Percentiles rank a stretch among this genome's conserved stretches.
These are phyloP conservation scores for Cynopterus brachyotis DNA, from an alignment of 2,113 vertebrate species.

Conservation along the genomic window DNA sequence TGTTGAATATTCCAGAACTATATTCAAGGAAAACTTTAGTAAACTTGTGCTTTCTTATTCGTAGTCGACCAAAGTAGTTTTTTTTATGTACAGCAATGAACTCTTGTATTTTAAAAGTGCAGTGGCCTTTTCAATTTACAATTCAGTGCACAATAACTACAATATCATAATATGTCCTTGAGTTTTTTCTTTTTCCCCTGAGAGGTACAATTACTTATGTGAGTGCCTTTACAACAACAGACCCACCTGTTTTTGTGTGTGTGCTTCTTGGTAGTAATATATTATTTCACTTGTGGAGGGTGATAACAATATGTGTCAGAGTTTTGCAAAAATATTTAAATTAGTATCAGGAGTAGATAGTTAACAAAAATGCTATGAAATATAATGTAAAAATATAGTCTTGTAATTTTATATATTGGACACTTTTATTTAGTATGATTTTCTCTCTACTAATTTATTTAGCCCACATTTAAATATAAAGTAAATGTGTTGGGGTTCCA, in stretches of 20 bases:
- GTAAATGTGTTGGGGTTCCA: neutral
- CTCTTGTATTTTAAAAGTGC: conserved; percentile 12
- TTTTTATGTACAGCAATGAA: neutral
- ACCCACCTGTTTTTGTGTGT: neutral
- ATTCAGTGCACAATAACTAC: conserved; percentile 31
- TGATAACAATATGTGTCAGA: neutral
- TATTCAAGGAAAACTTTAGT: neutral
- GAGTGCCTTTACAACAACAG: neutral
- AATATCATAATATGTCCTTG: neutral
- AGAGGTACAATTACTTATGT: conserved; percentile 12
- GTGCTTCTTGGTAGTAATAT: neutral
- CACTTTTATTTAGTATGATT: neutral
- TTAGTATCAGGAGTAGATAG: neutral
- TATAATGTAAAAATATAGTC: neutral
- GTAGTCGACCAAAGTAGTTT: neutral
- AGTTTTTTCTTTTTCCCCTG: neutral
- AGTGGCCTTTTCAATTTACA: conserved; percentile 47
- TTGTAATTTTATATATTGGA: neutral
- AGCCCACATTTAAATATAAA: neutral
- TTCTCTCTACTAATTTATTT: neutral
- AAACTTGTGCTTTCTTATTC: neutral
- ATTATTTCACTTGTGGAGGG: neutral
- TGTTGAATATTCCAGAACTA: neutral
- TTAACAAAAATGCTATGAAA: neutral
- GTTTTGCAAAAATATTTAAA: neutral